phyloP scores from a whole-genome alignment of 2,888 invertebrate genomes.

The Erebia epiphron region DNA sequence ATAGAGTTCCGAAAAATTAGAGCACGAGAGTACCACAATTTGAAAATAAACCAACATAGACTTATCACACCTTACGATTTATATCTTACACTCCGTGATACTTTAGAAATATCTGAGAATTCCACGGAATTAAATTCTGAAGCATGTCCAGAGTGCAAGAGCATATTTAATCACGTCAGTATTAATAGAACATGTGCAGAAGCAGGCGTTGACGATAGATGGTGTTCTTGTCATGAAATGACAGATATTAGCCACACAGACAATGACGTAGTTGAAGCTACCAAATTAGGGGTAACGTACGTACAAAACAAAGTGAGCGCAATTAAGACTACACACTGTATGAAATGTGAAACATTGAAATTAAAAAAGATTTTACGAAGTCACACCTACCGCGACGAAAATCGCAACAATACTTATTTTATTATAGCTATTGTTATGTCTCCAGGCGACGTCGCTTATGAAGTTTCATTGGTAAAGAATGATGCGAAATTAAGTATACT shows the following conservation, averaged over 20 bases:
- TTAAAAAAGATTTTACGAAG: constrained; percentile 74
- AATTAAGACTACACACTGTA: constrained; percentile 55
- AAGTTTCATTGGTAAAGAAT: constrained; percentile 83
- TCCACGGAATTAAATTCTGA: constrained; percentile 54
- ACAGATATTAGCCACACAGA: constrained; percentile 57
- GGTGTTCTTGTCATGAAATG: constrained; percentile 88
- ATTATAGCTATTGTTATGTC: constrained; percentile 84
- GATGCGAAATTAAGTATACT: constrained; percentile 68
- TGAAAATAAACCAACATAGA: constrained; percentile 84
- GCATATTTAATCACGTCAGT: constrained; percentile 83
- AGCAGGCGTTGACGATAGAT: constrained; percentile 86
- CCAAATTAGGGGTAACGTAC: constrained; percentile 59
- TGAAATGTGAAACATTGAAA: constrained; percentile 75
- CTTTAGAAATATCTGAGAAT: constrained; percentile 73
- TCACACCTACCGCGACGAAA: constrained; percentile 57
- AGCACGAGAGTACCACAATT: constrained; percentile 80
- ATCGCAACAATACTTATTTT: constrained; percentile 66
- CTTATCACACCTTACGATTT: constrained; percentile 90
- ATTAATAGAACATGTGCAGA: constrained; percentile 85
- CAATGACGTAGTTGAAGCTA: constrained; percentile 65
- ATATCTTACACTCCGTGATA: constrained; percentile 86
- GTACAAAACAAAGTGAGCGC: constrained; percentile 48
- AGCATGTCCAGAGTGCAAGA: constrained; percentile 85
- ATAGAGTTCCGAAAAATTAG: constrained; percentile 79
- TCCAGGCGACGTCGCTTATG: constrained; percentile 86